These are phyloP conservation scores for Calephelis virginiensis DNA, from an alignment of 1,140 invertebrate genomes.

Conservation along the genomic window DNA sequence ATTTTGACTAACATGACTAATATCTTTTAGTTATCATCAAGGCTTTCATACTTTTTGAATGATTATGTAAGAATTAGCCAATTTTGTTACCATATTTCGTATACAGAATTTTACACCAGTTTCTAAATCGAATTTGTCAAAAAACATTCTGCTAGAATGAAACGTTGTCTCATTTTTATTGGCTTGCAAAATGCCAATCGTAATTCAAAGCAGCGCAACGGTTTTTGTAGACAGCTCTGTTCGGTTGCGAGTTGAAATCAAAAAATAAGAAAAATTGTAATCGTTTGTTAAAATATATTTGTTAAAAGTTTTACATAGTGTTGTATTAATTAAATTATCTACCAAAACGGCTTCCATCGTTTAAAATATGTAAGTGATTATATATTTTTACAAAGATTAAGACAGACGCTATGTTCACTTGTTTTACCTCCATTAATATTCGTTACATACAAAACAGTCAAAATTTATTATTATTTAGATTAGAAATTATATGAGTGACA, in stretches of 20 bases:
- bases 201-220: slow-evolving; percentile 61
- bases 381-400: slow-evolving; percentile 36
- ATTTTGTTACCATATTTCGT: too few species aligned
- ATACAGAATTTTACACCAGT: too few species aligned
- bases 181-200: slow-evolving; percentile 45
- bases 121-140: too few species aligned
- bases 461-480: slow-evolving; percentile 34
- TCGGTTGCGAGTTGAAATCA: slow-evolving; percentile 62
- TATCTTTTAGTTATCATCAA: too few species aligned
- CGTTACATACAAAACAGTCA: slow-evolving; percentile 53
- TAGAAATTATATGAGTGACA: slow-evolving; percentile 10
- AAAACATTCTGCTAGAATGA: neutral
- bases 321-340: slow-evolving; percentile 3
- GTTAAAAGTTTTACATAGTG: slow-evolving; percentile 1
- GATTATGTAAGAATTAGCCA: too few species aligned
- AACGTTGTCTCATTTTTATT: neutral
- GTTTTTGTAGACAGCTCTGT: slow-evolving; percentile 68
- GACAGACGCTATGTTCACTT: slow-evolving; percentile 63
- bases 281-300: slow-evolving; percentile 2
- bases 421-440: slow-evolving; percentile 73
- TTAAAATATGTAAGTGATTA: slow-evolving; percentile 52
- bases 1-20: too few species aligned
- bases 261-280: slow-evolving; percentile 36
- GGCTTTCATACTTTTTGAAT: too few species aligned
- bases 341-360: slow-evolving; percentile 56